These are phyloP conservation scores for Scaptomyza graminum DNA, from an alignment of 1,140 invertebrate species.

Conservation along the genomic window DNA sequence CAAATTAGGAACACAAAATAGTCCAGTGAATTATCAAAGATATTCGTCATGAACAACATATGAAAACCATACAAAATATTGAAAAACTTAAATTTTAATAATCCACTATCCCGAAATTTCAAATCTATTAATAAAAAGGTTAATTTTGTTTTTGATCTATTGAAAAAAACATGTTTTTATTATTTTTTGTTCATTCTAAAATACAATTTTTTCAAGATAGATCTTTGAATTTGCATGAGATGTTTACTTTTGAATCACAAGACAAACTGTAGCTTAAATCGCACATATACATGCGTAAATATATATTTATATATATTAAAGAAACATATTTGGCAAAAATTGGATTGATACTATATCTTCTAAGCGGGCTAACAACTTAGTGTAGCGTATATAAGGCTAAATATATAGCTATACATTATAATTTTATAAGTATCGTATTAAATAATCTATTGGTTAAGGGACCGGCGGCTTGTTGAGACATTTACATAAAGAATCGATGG, in stretches of 20 bases:
- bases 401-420: slow-evolving; percentile 27
- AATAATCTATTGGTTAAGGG: background rate
- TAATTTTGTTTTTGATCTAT: background rate
- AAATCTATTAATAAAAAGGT: no score
- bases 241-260: slow-evolving; percentile 18
- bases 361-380: slow-evolving; percentile 51
- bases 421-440: slow-evolving; percentile 15
- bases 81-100: no score
- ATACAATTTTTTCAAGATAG: slow-evolving; percentile 66
- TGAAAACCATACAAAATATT: no score
- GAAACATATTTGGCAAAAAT: slow-evolving; percentile 80
- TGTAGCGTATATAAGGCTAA: slow-evolving; percentile 25
- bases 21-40: no score
- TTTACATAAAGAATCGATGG: slow-evolving; percentile 8
- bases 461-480: slow-evolving; percentile 25
- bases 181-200: slow-evolving; percentile 50
- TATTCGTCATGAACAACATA: no score
- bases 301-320: slow-evolving; percentile 47
- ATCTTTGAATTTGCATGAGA: slow-evolving; percentile 55
- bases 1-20: no score
- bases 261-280: slow-evolving; percentile 5
- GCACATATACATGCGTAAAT: background rate
- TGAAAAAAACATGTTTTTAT: slow-evolving; percentile 49
- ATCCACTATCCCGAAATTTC: no score
- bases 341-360: slow-evolving; percentile 63